Evolutionary conservation across 2,797 vertebrate species (phyloP), one percentile per base, ranked within the genome.

Genomic region (Coracias cyanogaster): DNA sequence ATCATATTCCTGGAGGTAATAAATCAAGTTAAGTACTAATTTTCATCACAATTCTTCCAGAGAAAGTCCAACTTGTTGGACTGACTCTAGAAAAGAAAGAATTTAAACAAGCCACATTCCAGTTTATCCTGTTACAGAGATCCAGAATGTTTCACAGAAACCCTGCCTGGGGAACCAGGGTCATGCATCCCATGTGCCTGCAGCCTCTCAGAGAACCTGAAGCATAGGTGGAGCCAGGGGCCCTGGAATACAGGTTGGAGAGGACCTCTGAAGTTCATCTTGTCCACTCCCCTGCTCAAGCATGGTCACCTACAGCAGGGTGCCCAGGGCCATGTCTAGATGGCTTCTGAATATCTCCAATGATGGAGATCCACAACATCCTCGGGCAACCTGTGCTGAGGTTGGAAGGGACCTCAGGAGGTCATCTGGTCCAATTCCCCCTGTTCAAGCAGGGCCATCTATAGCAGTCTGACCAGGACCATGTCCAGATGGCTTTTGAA

Each of bases 121-220:
- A 65, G 15, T 37, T 74, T 33, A 83, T 41, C 28, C 10, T 52
- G 17, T 52, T 33, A 67, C 9, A 89, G 69, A 73, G 81, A 46
- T 49, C 41, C 10, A 57, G 73, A 74, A 31, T 4, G 18, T n/a
- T 4, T 43, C 14, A 43, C 8, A 37, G 37, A 43, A 55, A 67
- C 7, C 1, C 0, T 1, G 26, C n/a, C 17, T 66, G 57, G 26
- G 52, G 16, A 90, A 57, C 10, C 0, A 0, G 26, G 8, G 17
- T 58, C 43, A 52, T 2, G 11, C 26, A 48, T 6, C 2, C 33
- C 15, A 24, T 33, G 37, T 37, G 37, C 37, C 37, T 37, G 37
- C 9, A 37, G 37, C 37, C 37, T 37, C 37, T 37, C 37, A 37
- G 37, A 37, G 37, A 37, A 37, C 37, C 37, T 37, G 37, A 37